Evolutionary conservation across 1,140 invertebrate genomes (phyloP).

Genomic region (Drosophila ogumai): DNA sequence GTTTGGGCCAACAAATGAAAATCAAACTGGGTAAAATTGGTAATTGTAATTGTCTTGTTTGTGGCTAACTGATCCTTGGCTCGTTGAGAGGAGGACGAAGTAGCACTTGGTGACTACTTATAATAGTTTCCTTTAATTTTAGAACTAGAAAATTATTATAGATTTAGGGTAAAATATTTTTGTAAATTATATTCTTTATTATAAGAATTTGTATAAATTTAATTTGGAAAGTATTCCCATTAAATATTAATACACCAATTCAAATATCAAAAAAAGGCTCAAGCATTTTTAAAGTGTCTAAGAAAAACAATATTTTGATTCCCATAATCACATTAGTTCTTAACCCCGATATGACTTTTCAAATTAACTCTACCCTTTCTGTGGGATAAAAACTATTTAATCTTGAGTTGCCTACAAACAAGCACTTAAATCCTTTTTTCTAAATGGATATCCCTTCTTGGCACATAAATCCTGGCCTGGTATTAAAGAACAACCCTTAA

Average conservation of each 20-base stretch:
- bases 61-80: constrained; percentile 39
- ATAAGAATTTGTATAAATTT: neutral
- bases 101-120: neutral
- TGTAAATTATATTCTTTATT: too few relatives aligned
- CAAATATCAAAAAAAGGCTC: neutral
- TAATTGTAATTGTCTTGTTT: constrained; percentile 55
- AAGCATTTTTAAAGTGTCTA: neutral
- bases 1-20: constrained; percentile 59
- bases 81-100: neutral
- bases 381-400: neutral
- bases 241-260: neutral
- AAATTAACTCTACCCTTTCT: constrained; percentile 3
- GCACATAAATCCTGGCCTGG: constrained; percentile 26
- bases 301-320: neutral
- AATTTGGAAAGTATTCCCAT: neutral
- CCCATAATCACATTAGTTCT: constrained; percentile 3
- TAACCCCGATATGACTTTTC: neutral
- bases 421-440: constrained; percentile 11
- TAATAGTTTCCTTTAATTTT: neutral
- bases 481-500: constrained; percentile 33
- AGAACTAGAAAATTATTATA: too few relatives aligned
- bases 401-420: constrained; percentile 17
- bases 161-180: too few relatives aligned
- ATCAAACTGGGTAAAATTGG: constrained; percentile 44
- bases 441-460: neutral